Evolutionary conservation across 2,113 vertebrate genomes (phyloP).

Genomic region (Ranitomeya variabilis): DNA sequence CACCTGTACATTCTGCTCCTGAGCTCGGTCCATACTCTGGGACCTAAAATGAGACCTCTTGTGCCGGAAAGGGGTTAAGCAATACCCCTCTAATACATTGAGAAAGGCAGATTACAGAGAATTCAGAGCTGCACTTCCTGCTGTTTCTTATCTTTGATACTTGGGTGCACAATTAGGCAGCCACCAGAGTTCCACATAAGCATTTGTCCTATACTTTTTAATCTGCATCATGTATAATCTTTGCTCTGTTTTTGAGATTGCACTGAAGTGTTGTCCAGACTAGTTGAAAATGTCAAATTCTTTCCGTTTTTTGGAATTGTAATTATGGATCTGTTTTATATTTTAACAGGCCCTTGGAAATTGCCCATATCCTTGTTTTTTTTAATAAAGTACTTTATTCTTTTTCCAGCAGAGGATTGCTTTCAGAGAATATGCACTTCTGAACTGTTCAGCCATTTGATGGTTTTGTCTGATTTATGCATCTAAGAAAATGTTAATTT

Average conservation of each 20-base stretch:
- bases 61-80: no score
- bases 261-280: slow-evolving; percentile 19
- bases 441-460: slow-evolving; percentile 19
- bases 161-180: neutral
- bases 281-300: slow-evolving; percentile 46
- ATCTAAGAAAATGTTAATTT: neutral
- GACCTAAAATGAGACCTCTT: no score
- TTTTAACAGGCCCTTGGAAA: slow-evolving; percentile 67
- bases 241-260: neutral
- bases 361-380: slow-evolving; percentile 57
- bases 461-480: slow-evolving; percentile 33
- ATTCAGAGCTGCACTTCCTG: no score
- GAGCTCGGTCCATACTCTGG: no score
- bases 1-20: no score
- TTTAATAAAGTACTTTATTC: slow-evolving; percentile 52
- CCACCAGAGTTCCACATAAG: neutral
- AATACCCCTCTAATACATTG: no score
- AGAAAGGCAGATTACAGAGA: no score
- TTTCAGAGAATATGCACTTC: slow-evolving; percentile 58
- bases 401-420: slow-evolving; percentile 56
- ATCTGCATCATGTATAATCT: neutral
- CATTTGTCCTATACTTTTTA: neutral
- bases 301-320: slow-evolving; percentile 64
- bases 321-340: slow-evolving; percentile 59
- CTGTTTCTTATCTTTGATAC: neutral